Evolutionary conservation across 1,140 invertebrate genomes (phyloP).

Genomic region (Pentalonia nigronervosa): DNA sequence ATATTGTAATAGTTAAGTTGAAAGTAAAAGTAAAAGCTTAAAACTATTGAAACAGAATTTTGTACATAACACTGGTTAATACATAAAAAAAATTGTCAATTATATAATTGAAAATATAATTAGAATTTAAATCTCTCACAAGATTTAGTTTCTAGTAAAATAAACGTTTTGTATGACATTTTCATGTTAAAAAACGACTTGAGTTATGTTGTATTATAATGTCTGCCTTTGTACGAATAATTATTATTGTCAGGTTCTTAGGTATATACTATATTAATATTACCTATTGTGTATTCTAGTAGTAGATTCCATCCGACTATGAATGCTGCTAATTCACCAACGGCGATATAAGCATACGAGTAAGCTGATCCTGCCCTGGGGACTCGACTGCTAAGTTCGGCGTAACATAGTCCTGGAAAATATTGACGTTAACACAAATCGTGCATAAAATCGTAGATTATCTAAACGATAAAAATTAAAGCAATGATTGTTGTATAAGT

Average conservation of each 20-base stretch:
- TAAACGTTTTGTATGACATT: not conserved
- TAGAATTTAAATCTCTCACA: too few relatives aligned
- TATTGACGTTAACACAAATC: not conserved
- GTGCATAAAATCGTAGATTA: not conserved
- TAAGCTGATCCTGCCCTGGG: constrained; percentile 88
- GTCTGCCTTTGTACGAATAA: not conserved
- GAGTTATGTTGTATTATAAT: not conserved
- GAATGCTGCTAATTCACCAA: constrained; percentile 83
- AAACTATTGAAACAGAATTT: too few relatives aligned
- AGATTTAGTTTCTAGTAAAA: too few relatives aligned
- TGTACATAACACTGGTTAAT: too few relatives aligned
- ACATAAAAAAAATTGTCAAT: too few relatives aligned
- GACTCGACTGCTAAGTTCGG: constrained; percentile 87
- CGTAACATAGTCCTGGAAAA: constrained; percentile 77
- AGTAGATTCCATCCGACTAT: constrained; percentile 89
- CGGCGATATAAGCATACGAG: constrained; percentile 86
- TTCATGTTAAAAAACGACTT: not conserved
- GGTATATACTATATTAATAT: too few relatives aligned
- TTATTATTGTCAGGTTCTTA: not conserved
- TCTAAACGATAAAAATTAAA: not conserved
- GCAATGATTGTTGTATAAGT: not conserved
- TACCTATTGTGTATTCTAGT: constrained; percentile 89
- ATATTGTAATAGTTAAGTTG: too few relatives aligned
- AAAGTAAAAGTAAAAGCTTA: too few relatives aligned
- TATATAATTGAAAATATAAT: too few relatives aligned